phyloP scores from a whole-genome alignment of 2,888 invertebrate species.

The Arenicola marina region DNA sequence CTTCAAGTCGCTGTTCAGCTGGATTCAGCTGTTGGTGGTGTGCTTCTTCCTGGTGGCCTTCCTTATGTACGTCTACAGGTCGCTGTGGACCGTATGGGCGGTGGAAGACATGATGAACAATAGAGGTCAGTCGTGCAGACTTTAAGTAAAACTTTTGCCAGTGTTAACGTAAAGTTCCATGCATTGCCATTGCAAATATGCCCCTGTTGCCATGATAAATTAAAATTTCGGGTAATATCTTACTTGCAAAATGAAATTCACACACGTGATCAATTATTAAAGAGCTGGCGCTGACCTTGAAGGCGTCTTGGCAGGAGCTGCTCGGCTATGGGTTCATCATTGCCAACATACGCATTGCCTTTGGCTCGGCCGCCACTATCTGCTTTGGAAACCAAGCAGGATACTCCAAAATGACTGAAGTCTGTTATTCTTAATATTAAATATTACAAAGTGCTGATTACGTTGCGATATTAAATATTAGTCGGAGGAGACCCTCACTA shows the following conservation, averaged over 20 bases:
- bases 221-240: no score
- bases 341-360: conserved; percentile 1
- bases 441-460: no score
- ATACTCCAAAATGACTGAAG: no score
- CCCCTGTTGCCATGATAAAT: not conserved
- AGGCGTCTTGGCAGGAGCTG: not conserved
- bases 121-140: conserved; percentile 1
- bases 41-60: conserved; percentile 7
- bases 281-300: conserved; percentile 4
- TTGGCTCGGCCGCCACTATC: not conserved
- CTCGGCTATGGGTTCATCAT: not conserved
- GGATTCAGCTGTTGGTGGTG: conserved; percentile 3
- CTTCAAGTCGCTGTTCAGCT: conserved; percentile 10
- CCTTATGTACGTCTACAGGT: conserved; percentile 1
- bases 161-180: not conserved
- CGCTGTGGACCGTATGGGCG: conserved; percentile 9
- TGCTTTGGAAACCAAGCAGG: not conserved
- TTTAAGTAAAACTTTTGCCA: not conserved
- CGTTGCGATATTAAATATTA: no score
- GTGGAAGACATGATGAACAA: conserved; percentile 14
- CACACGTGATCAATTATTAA: no score
- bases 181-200: not conserved
- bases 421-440: no score
- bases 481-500: no score
- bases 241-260: no score